Percentiles rank a stretch among this genome's conserved stretches.
phyloP scores from a whole-genome alignment of 1,140 invertebrate species.

The Pachyrhynchus sulphureomaculatus region DNA sequence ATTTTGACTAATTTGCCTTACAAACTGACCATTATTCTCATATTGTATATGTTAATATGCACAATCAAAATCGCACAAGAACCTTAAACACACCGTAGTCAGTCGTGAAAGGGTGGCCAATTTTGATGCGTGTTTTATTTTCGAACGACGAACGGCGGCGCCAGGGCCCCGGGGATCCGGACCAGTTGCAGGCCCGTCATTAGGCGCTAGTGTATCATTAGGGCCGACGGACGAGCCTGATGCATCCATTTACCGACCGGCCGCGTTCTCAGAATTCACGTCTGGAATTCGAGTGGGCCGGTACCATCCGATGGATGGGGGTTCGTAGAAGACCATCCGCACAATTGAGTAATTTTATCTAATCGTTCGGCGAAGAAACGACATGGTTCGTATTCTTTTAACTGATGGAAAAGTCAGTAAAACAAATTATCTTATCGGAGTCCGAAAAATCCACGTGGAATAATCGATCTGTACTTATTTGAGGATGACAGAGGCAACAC shows the following conservation, averaged over 20 bases:
- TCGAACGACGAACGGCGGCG: conserved; percentile 4
- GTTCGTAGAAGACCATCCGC: not conserved
- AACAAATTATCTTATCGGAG: not conserved
- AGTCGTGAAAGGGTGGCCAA: too few species aligned
- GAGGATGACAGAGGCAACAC: too few species aligned
- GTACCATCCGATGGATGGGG: conserved; percentile 9
- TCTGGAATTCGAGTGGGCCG: conserved; percentile 21
- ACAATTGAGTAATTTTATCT: not conserved
- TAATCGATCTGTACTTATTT: too few species aligned
- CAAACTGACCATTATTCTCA: too few species aligned
- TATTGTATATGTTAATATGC: too few species aligned
- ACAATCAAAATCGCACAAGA: too few species aligned
- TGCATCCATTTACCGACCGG: not conserved
- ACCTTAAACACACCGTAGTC: too few species aligned
- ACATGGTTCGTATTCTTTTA: not conserved
- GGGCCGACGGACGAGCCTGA: conserved; percentile 1
- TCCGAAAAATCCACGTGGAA: too few species aligned
- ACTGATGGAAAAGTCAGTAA: not conserved
- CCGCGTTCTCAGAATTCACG: conserved; percentile 14
- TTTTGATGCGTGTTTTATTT: not conserved
- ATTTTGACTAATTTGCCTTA: too few species aligned
- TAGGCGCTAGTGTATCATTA: conserved; percentile 6
- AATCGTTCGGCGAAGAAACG: not conserved
- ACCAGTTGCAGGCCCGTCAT: too few species aligned
- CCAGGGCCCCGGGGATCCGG: not conserved